phyloP scores from a whole-genome alignment of 1,140 invertebrate genomes.

The Drosophila hydei region DNA sequence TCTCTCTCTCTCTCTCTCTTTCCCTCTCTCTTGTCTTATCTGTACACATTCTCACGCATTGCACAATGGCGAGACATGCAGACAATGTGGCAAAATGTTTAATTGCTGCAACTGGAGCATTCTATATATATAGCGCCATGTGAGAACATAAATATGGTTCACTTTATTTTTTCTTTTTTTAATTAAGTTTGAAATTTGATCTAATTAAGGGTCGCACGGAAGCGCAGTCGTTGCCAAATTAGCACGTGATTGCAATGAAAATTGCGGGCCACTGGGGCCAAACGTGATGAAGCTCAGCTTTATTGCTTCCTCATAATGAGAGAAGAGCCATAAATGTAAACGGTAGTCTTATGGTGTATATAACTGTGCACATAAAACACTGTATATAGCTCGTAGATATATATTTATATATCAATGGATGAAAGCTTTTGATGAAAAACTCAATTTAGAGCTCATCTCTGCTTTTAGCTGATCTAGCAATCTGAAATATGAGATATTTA shows the following conservation, averaged over 20 bases:
- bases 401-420: too few species aligned
- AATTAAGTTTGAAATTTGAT: constrained; percentile 1
- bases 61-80: constrained; percentile 41
- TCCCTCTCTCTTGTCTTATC: constrained; percentile 56
- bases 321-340: neutral
- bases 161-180: constrained; percentile 2
- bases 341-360: too few species aligned
- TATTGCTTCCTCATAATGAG: constrained; percentile 47
- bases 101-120: constrained; percentile 60
- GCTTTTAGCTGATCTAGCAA: too few species aligned
- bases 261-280: constrained; percentile 19
- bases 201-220: constrained; percentile 35
- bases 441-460: too few species aligned
- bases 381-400: too few species aligned
- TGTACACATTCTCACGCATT: constrained; percentile 65
- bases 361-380: too few species aligned
- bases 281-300: constrained; percentile 23
- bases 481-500: too few species aligned
- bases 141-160: constrained; percentile 20
- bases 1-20: neutral
- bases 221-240: constrained; percentile 41
- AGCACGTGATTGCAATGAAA: constrained; percentile 55
- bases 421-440: too few species aligned
- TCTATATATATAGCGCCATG: neutral
- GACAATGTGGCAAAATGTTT: constrained; percentile 45